A percentile compares a stretch with the other conserved stretches of the same genome.
Conservation (phyloP, 2,888 invertebrate genomes). For the Himalopsyche japonica region DNA sequence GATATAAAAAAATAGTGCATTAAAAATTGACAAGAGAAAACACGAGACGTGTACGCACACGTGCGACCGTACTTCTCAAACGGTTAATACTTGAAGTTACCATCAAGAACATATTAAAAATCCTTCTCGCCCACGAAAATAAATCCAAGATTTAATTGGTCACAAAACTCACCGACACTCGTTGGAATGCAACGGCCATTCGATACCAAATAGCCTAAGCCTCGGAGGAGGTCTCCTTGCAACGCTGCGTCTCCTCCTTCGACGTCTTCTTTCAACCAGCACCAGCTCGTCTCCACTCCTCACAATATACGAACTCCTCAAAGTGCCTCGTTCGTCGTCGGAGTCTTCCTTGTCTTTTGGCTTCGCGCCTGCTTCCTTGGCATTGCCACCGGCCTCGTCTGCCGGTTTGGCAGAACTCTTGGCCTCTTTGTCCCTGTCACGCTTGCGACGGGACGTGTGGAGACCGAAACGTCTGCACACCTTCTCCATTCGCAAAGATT, state of each 20-base stretch:
- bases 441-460: constrained; percentile 63
- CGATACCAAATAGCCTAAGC: constrained; percentile 58
- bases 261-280: constrained; percentile 55
- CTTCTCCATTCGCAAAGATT: constrained; percentile 53
- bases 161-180: constrained; percentile 53
- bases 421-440: constrained; percentile 47
- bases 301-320: constrained; percentile 58
- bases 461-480: constrained; percentile 62
- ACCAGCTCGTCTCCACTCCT: constrained; percentile 60
- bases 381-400: constrained; percentile 28
- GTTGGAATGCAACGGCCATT: constrained; percentile 60
- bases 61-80: too few relatives aligned
- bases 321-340: constrained; percentile 59
- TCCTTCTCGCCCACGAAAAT: too few relatives aligned
- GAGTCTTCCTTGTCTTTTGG: constrained; percentile 45
- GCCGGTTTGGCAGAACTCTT: constrained; percentile 47
- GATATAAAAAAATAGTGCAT: too few relatives aligned
- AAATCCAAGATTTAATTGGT: not conserved
- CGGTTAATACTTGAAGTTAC: too few relatives aligned
- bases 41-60: too few relatives aligned
- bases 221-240: constrained; percentile 58
- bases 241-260: constrained; percentile 55
- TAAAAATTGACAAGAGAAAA: too few relatives aligned
- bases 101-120: too few relatives aligned
- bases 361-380: constrained; percentile 5